Base-by-base conservation (phyloP, 2,888 invertebrate species). In the Caenorhabditis sulstoni region DNA sequence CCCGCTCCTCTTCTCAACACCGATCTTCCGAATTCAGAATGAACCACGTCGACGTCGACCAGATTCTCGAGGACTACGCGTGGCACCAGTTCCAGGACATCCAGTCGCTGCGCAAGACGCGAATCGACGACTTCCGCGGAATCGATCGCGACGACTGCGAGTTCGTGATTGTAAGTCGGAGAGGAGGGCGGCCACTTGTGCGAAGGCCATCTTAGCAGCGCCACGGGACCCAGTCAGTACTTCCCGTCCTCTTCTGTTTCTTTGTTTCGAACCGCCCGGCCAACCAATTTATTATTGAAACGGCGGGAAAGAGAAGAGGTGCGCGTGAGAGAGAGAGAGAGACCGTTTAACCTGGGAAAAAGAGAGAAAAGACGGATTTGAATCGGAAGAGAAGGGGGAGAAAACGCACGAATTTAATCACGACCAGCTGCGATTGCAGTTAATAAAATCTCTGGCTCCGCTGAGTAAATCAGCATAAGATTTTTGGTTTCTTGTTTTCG, bases 21-120 rank as follows among this genome's bases (percentile, higher is more conserved):
- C n/a, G n/a, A n/a, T 47, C 18, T 35, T 52, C 16, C 55, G 23
- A 11, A 20, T 45, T 29, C 44, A 67, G 45, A 61, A 75, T 82
- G 79, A 83, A 82, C 39, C 89, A 89, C 81, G 84, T 90, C 41
- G 90, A 90, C 64, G 83, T 90, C 3, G 89, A 90, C 61, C 75
- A 81, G 20, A 61, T 90, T 29, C 81, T 90, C 22, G 90, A 90
- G 64, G 88, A 90, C 58, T 90, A 89, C 79, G 89, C 89, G 5
- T 90, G 90, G 90, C 67, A 79, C 20, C 82, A 85, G 23, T 90
- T 90, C 77, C 81, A 78, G 58, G 90, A 90, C 59, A 52, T 88
- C 12, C 78, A 86, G 67, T 84, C 84, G 9, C 62, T 90, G 8
- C 82, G 83, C 47, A 89, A 87, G 70, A 85, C 88, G 18, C 68